These are phyloP conservation scores for Microctenopoma steveboyesi DNA, from an alignment of 2,797 vertebrate genomes.

Conservation along the genomic window DNA sequence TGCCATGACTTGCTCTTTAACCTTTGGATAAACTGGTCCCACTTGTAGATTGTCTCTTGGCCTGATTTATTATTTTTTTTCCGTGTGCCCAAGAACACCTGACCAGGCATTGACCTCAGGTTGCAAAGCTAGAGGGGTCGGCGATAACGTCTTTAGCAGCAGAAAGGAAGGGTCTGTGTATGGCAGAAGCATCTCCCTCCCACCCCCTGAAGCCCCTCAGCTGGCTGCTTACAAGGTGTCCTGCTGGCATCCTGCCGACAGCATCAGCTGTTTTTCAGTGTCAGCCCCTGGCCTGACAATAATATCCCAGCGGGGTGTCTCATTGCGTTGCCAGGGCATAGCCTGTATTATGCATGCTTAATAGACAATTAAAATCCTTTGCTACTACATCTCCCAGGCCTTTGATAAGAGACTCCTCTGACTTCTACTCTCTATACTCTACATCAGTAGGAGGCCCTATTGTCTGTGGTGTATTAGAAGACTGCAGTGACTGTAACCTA, in stretches of 20 bases:
- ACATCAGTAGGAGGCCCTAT: conserved; percentile 86
- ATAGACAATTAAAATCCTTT: conserved; percentile 97
- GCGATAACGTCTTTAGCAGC: conserved; percentile 41
- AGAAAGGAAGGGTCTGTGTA: conserved; percentile 55
- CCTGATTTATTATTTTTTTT: conserved; percentile 47
- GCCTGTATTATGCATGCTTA: conserved; percentile 96
- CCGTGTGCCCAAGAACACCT: conserved; percentile 76
- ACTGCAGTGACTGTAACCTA: conserved; percentile 89
- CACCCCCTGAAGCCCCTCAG: conserved; percentile 72
- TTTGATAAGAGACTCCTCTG: conserved; percentile 91
- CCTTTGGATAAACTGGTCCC: conserved; percentile 69
- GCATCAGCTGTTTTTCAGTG: conserved; percentile 98
- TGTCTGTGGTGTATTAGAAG: conserved; percentile 93
- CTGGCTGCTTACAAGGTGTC: conserved; percentile 93
- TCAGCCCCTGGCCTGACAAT: conserved; percentile 87
- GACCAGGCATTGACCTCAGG: conserved; percentile 91
- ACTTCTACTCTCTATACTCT: conserved; percentile 86
- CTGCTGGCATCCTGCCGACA: conserved; percentile 90
- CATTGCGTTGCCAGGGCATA: conserved; percentile 91
- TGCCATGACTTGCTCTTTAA: conserved; percentile 76
- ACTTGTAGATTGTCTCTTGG: conserved; percentile 75
- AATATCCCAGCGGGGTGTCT: conserved; percentile 88
- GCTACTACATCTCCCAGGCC: conserved; percentile 87
- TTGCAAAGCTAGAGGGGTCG: conserved; percentile 78
- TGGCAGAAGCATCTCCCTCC: conserved; percentile 69